phyloP scores from a whole-genome alignment of 2,888 invertebrate species.

The Cyrtodaria siliqua region DNA sequence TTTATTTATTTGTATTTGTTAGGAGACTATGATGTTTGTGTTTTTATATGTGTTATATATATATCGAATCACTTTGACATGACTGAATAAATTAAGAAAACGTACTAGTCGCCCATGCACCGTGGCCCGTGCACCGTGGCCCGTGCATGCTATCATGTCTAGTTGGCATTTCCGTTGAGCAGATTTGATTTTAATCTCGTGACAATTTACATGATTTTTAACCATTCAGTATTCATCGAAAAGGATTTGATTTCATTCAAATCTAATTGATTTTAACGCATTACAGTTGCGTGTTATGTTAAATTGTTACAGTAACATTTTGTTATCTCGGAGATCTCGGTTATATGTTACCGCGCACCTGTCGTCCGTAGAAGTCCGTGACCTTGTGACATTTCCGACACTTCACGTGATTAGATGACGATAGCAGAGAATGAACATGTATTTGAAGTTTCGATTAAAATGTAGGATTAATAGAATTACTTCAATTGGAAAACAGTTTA shows the following conservation, averaged over 20 bases:
- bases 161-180: slow-evolving; percentile 38
- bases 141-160: slow-evolving; percentile 6
- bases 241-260: slow-evolving; percentile 8
- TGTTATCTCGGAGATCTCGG: slow-evolving; percentile 20
- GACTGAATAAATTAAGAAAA: too few species aligned
- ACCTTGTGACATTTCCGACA: slow-evolving; percentile 32
- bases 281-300: slow-evolving; percentile 24
- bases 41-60: too few species aligned
- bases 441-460: too few species aligned
- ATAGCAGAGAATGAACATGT: too few species aligned
- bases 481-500: too few species aligned
- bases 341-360: slow-evolving; percentile 20
- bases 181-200: slow-evolving; percentile 8
- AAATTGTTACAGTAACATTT: slow-evolving; percentile 36
- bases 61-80: too few species aligned
- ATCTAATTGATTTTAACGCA: slow-evolving; percentile 29
- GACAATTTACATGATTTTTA: slow-evolving; percentile 3
- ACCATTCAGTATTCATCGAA: not conserved
- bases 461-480: too few species aligned
- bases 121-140: too few species aligned
- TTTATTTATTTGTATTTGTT: too few species aligned
- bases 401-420: too few species aligned
- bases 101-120: too few species aligned
- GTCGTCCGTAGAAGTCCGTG: slow-evolving; percentile 21
- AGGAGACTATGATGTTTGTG: too few species aligned